These are phyloP conservation scores for Frankliniella intonsa DNA, from an alignment of 2,888 invertebrate species.

Conservation along the genomic window DNA sequence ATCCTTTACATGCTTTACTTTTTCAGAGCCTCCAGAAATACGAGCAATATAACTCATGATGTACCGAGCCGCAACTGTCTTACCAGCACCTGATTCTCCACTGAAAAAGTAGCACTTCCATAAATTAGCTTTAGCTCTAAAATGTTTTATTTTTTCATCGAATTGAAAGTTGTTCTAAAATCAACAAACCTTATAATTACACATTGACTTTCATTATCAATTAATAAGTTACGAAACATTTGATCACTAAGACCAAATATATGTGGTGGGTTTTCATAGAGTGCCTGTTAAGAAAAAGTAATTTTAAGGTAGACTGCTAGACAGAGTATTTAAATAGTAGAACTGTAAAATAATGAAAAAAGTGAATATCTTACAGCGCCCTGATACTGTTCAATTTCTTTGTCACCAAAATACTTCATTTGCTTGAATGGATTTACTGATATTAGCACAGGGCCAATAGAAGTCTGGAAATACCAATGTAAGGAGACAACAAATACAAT, in stretches of 20 bases:
- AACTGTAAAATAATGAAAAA: constrained; percentile 28
- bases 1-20: constrained; percentile 61
- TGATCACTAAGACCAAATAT: constrained; percentile 63
- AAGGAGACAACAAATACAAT: constrained; percentile 34
- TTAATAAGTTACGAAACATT: constrained; percentile 68
- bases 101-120: constrained; percentile 40
- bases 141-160: neutral
- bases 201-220: constrained; percentile 64
- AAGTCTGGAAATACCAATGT: constrained; percentile 49
- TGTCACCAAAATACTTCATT: constrained; percentile 60
- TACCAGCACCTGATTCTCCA: constrained; percentile 64
- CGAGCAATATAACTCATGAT: constrained; percentile 62
- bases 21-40: constrained; percentile 59
- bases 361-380: constrained; percentile 49
- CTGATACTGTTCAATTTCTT: constrained; percentile 56
- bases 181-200: constrained; percentile 60
- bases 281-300: constrained; percentile 50
- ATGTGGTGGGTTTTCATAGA: constrained; percentile 67
- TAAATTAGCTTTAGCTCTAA: neutral
- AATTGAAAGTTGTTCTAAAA: too few relatives aligned
- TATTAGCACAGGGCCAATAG: constrained; percentile 61
- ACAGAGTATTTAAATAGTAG: neutral
- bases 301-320: constrained; percentile 5
- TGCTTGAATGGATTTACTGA: constrained; percentile 61
- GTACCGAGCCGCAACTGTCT: constrained; percentile 62